Conservation (phyloP, 2,797 vertebrate species). For the Leptatherina wallacei region DNA sequence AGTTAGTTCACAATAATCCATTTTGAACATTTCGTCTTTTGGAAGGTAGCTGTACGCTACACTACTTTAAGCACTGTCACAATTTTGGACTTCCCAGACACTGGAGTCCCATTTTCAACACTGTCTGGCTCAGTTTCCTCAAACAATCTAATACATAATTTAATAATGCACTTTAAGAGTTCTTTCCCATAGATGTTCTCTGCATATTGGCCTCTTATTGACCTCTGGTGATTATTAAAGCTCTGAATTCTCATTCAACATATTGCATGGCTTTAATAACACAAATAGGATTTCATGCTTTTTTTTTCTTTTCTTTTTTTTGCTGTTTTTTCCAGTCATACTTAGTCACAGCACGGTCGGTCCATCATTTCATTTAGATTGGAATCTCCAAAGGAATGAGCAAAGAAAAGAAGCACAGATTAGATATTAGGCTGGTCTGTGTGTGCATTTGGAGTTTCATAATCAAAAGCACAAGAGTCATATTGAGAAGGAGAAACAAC, state of each 20-base stretch:
- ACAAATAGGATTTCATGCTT: constrained; percentile 25
- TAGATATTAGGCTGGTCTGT: constrained; percentile 10
- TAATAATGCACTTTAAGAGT: background rate
- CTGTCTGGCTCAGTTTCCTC: background rate
- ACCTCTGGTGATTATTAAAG: constrained; percentile 1
- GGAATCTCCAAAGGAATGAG: constrained; percentile 30
- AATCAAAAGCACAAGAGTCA: constrained; percentile 19
- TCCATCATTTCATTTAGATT: constrained; percentile 33
- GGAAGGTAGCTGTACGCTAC: too few species aligned
- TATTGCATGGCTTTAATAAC: constrained; percentile 12
- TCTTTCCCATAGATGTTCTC: background rate
- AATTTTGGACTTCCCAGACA: background rate
- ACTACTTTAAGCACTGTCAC: background rate
- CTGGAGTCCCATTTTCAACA: too few species aligned
- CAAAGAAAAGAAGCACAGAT: constrained; percentile 17
- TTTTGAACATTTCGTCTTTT: too few species aligned
- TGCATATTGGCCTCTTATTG: background rate
- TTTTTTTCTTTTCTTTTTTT: constrained; percentile 21
- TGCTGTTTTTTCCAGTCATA: too few species aligned
- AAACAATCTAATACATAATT: background rate
- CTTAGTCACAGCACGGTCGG: constrained; percentile 12
- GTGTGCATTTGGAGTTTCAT: constrained; percentile 21
- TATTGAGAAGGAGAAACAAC: constrained; percentile 1
- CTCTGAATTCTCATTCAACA: constrained; percentile 3
- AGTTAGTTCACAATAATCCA: too few species aligned